phyloP scores from a whole-genome alignment of 2,113 vertebrate genomes.

The Calidris pygmaea region DNA sequence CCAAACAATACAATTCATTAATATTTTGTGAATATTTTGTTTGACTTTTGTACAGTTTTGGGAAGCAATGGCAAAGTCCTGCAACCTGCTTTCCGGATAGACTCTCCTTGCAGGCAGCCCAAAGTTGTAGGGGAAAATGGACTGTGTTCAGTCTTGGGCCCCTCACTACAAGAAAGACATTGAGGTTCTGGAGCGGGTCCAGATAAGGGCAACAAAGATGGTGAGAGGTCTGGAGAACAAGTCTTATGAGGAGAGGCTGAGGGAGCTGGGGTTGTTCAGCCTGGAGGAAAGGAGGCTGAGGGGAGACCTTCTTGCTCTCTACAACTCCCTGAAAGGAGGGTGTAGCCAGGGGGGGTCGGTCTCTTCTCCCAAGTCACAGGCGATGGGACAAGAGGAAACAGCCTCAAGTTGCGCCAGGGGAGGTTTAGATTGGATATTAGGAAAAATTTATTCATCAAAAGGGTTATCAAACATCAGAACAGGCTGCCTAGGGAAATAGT shows the following conservation, averaged over 20 bases:
- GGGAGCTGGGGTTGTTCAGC: not conserved
- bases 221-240: not conserved
- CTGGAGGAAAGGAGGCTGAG: not conserved
- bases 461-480: not conserved
- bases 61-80: not conserved
- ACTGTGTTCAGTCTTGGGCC: not conserved
- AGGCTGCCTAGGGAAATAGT: not conserved
- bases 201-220: not conserved
- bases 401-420: not conserved
- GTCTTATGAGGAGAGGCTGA: not conserved
- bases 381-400: not conserved
- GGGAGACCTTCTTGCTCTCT: not conserved
- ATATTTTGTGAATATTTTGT: not conserved
- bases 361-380: not conserved
- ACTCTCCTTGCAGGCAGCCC: not conserved
- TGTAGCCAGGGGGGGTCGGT: not conserved
- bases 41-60: not conserved
- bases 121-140: not conserved
- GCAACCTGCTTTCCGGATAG: not conserved
- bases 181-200: not conserved
- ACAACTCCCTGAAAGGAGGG: not conserved
- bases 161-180: not conserved
- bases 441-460: not conserved
- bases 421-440: not conserved
- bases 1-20: not conserved